Evolutionary conservation across 2,797 vertebrate species (phyloP).

Genomic region (Coranthus polyacanthus): DNA sequence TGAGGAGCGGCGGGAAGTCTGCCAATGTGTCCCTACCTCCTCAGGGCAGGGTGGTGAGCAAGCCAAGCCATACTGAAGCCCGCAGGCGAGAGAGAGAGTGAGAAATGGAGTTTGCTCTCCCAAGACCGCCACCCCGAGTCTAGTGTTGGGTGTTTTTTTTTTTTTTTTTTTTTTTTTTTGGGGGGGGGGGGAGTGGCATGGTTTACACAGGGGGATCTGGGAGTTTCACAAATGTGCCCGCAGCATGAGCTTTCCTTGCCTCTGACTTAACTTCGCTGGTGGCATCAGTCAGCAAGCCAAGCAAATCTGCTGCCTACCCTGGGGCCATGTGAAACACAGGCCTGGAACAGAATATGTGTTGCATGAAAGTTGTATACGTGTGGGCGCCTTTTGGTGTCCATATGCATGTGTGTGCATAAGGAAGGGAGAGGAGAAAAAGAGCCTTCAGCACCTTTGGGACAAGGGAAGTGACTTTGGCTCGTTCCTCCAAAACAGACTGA

Average conservation of each 20-base stretch:
- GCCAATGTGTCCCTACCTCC: slow-evolving; percentile 68
- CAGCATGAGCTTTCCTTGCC: slow-evolving; percentile 62
- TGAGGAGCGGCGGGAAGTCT: slow-evolving; percentile 39
- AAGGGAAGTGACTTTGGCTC: slow-evolving; percentile 49
- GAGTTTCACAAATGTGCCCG: slow-evolving; percentile 62
- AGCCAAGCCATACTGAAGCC: slow-evolving; percentile 77
- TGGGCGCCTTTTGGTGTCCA: slow-evolving; percentile 34
- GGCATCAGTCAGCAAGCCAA: slow-evolving; percentile 73
- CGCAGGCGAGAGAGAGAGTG: slow-evolving; percentile 51
- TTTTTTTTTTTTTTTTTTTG: slow-evolving; percentile 1
- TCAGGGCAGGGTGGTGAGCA: slow-evolving; percentile 52
- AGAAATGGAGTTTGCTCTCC: slow-evolving; percentile 30
- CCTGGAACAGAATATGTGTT: slow-evolving; percentile 54
- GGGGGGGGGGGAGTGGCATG: neutral
- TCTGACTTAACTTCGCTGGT: slow-evolving; percentile 68
- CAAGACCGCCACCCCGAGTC: slow-evolving; percentile 25
- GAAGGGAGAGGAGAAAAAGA: slow-evolving; percentile 29
- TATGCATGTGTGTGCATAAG: slow-evolving; percentile 35
- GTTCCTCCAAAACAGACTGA: slow-evolving; percentile 66
- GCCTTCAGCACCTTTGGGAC: slow-evolving; percentile 44
- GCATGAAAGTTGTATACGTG: slow-evolving; percentile 24
- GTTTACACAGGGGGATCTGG: slow-evolving; percentile 12
- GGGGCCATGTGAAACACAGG: slow-evolving; percentile 59
- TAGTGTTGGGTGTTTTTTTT: slow-evolving; percentile 7
- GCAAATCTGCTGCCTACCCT: slow-evolving; percentile 77